phyloP scores from a whole-genome alignment of 2,113 vertebrate genomes.

The Cercopithecus mona region DNA sequence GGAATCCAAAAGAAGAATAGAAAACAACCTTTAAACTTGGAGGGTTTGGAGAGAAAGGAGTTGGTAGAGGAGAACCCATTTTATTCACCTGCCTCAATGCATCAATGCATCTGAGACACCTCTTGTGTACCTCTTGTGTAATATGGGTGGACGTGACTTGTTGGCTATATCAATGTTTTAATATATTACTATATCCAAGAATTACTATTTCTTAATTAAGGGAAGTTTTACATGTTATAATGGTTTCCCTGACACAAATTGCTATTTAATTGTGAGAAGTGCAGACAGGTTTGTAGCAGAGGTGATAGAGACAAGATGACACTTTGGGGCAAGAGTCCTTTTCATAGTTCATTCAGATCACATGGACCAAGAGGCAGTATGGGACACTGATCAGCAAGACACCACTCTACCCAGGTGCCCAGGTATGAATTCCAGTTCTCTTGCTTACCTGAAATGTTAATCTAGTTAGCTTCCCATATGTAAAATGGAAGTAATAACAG shows the following conservation, averaged over 20 bases:
- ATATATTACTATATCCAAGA: background rate
- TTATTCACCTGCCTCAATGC: background rate
- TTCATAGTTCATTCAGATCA: background rate
- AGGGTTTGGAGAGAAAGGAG: background rate
- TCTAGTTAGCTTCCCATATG: background rate
- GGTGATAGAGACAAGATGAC: background rate
- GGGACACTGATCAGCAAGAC: background rate
- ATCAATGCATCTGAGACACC: background rate
- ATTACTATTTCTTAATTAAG: conserved; percentile 26
- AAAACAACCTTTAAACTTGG: background rate
- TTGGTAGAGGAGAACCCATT: background rate
- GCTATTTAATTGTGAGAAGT: background rate
- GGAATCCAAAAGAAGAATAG: background rate
- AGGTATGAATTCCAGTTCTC: background rate
- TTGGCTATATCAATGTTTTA: background rate
- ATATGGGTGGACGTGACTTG: background rate
- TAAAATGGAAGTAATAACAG: background rate
- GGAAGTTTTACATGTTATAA: background rate
- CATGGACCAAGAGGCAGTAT: background rate
- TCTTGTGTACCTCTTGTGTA: background rate
- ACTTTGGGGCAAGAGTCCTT: background rate
- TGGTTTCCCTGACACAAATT: background rate
- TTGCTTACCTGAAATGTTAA: background rate
- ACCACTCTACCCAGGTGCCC: background rate
- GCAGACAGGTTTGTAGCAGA: background rate